Base-by-base conservation (phyloP, 1,140 invertebrate species). In the Heliconius eleuchia region DNA sequence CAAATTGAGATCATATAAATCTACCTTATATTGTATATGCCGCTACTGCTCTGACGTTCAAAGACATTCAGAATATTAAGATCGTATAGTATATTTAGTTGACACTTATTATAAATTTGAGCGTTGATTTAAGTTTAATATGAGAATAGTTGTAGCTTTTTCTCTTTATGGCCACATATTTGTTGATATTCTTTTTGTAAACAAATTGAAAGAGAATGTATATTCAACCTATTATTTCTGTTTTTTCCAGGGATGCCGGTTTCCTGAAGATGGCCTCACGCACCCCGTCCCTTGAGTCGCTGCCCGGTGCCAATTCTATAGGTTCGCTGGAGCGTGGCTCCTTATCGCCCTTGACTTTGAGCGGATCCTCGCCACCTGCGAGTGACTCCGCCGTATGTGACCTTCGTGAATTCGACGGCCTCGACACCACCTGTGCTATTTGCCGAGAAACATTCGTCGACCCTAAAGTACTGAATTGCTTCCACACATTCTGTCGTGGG, bases 241-340 rank as follows among this genome's bases (percentile, higher is more conserved):
- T 95, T 88, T 46, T 88, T 95, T 95, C 19, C 94, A 95, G 94
- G 94, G 94, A 95, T 95, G 94, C 93, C 91, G 94, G 94, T 94
- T 93, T 94, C 93, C 92, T 95, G 94, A 95, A 95, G 94, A 95
- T 95, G 94, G 94, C 94, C 93, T 95, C 94, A 92, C 94, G 94
- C 93, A 98, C 98, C 95, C 97, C 97, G 92, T 98, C 98, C 94
- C 95, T 98, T 95, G 97, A 98, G 96, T 98, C 97, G 95, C 95
- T 97, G 95, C 96, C 96, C 90, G 97, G 97, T 96, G 97, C 97
- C 94, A 98, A 97, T 95, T 98, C 97, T 90, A 96, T 98, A 95
- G 97, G 97, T 96, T 98, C 97, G 87, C 95, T 96, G 86, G 97
- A 97, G 91, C 96, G 96, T 94, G 95, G 95, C 93, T 95, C 96